Conservation (phyloP, 2,113 vertebrate species). For the Phoxinus phoxinus region DNA sequence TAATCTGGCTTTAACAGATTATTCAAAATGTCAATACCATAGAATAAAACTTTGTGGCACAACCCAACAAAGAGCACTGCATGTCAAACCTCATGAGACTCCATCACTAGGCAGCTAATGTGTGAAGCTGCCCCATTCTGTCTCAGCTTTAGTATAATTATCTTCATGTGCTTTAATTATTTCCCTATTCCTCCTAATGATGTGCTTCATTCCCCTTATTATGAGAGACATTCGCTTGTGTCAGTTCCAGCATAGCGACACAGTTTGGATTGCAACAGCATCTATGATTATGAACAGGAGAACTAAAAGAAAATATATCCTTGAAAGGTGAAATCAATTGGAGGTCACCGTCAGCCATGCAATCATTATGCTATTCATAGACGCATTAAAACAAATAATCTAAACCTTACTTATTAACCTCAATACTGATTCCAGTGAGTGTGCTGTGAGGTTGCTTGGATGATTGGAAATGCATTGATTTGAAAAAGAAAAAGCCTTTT, state of each 20-base stretch:
- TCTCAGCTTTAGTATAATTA: conserved; percentile 75
- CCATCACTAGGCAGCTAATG: conserved; percentile 43
- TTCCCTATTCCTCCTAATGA: conserved; percentile 75
- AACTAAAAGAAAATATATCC: conserved; percentile 32
- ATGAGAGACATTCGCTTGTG: conserved; percentile 59
- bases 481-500: not conserved
- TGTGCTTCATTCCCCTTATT: conserved; percentile 69
- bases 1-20: not conserved
- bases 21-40: not conserved
- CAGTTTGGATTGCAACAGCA: conserved; percentile 48
- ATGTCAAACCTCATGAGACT: conserved; percentile 54
- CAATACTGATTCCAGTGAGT: not conserved
- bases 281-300: conserved; percentile 7
- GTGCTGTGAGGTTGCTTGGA: too few species aligned
- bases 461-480: too few species aligned
- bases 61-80: conserved; percentile 20
- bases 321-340: conserved; percentile 39
- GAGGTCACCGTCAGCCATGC: not conserved
- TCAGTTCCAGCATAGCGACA: conserved; percentile 52
- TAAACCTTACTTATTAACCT: conserved; percentile 8
- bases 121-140: conserved; percentile 61
- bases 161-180: conserved; percentile 74
- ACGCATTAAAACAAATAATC: not conserved
- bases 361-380: conserved; percentile 29
- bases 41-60: not conserved